Evolutionary conservation across 1,140 invertebrate genomes (phyloP).

Genomic region (Cyrtorhinus lividipennis): DNA sequence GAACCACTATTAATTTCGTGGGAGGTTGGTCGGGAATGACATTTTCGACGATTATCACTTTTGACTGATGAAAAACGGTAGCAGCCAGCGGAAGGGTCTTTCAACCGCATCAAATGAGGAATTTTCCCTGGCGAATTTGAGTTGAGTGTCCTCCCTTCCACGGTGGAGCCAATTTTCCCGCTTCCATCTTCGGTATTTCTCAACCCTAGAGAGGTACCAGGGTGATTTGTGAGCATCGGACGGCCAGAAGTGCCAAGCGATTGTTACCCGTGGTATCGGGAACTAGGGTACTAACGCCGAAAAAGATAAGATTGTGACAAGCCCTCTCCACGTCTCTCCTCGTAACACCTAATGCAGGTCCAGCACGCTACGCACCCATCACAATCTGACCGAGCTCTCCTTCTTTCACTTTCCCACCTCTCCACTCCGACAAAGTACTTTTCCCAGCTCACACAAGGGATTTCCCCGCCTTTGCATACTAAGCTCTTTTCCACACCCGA

Average conservation of each 20-base stretch:
- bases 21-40: not conserved
- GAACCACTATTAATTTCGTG: not conserved
- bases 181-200: not conserved
- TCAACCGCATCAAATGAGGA: not conserved
- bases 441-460: not conserved
- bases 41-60: not conserved
- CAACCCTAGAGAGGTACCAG: not conserved
- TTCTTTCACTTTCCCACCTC: no score
- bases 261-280: not conserved
- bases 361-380: no score
- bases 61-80: not conserved
- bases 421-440: not conserved
- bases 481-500: not conserved
- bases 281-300: not conserved
- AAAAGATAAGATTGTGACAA: not conserved
- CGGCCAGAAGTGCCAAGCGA: no score
- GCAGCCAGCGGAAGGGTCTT: no score
- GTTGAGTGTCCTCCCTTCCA: no score
- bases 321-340: no score
- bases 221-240: no score
- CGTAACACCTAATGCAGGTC: not conserved
- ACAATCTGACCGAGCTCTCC: no score
- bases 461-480: not conserved
- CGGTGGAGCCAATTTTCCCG: not conserved
- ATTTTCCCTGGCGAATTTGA: no score